Conservation (phyloP, 2,113 vertebrate genomes). For the Grallaria varia region DNA sequence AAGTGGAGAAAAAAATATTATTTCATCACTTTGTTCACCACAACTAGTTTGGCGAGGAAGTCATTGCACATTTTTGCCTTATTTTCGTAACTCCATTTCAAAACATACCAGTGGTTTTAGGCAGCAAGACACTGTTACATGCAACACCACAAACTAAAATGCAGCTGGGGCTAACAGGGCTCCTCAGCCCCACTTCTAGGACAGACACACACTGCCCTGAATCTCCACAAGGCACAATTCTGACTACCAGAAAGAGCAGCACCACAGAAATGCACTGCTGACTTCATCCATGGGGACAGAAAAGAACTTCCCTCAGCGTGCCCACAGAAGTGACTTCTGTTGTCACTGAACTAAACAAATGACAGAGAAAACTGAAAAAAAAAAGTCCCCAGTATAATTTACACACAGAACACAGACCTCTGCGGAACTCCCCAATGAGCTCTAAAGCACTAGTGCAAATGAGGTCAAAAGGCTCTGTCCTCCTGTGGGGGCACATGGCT, state of each 20-base stretch:
- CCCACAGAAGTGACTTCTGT: not conserved
- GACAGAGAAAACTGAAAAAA: not conserved
- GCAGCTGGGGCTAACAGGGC: fast-evolving
- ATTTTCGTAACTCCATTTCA: not conserved
- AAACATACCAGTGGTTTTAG: not conserved
- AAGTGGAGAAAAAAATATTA: not conserved
- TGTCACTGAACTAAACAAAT: not conserved
- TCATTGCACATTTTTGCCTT: not conserved
- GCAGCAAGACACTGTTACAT: not conserved
- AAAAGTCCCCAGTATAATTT: not conserved
- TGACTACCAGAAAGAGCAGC: not conserved
- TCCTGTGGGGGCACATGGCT: not conserved
- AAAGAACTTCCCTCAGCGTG: not conserved
- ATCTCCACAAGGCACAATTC: not conserved
- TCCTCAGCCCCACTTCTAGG: not conserved
- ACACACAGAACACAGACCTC: not conserved
- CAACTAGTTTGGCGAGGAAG: not conserved
- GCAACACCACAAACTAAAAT: not conserved
- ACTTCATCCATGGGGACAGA: not conserved
- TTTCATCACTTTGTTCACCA: not conserved
- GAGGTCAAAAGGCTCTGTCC: not conserved
- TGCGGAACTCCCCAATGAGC: not conserved
- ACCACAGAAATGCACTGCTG: not conserved
- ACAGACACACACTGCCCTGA: not conserved
- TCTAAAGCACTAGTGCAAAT: not conserved